These are phyloP conservation scores for Brevimyrus niger DNA, from an alignment of 2,113 vertebrate species.

Conservation along the genomic window DNA sequence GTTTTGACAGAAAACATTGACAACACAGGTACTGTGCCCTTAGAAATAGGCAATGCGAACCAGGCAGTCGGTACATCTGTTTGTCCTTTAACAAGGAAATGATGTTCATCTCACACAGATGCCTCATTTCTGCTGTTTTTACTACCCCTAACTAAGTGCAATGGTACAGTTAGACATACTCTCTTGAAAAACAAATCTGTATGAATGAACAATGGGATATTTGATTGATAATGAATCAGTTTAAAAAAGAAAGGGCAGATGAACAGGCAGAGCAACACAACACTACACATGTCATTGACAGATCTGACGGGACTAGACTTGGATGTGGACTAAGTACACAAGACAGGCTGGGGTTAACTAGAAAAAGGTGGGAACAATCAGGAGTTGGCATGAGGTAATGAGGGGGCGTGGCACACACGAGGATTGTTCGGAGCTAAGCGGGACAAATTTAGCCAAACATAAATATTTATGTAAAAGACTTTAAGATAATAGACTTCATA, in stretches of 20 bases:
- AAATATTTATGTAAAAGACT: not conserved
- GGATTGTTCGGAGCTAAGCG: too few species aligned
- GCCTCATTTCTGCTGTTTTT: not conserved
- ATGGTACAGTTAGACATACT: not conserved
- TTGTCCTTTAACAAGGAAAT: not conserved
- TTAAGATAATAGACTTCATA: not conserved
- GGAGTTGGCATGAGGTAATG: too few species aligned
- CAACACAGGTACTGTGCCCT: slow-evolving; percentile 74
- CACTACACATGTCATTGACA: too few species aligned
- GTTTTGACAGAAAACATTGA: slow-evolving; percentile 72
- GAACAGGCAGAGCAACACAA: too few species aligned
- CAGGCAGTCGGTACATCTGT: slow-evolving; percentile 32
- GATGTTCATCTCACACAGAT: not conserved
- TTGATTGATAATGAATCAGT: not conserved
- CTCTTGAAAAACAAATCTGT: not conserved
- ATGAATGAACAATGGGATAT: not conserved
- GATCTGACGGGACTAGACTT: too few species aligned
- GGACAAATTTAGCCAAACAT: too few species aligned
- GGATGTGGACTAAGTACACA: too few species aligned
- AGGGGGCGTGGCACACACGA: too few species aligned
- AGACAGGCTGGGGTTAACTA: too few species aligned
- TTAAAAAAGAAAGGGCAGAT: not conserved
- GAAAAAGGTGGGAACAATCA: too few species aligned
- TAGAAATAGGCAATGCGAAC: slow-evolving; percentile 67
- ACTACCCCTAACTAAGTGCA: slow-evolving; percentile 2